phyloP scores from a whole-genome alignment of 2,797 vertebrate species.

The Lacerta bilineata region DNA sequence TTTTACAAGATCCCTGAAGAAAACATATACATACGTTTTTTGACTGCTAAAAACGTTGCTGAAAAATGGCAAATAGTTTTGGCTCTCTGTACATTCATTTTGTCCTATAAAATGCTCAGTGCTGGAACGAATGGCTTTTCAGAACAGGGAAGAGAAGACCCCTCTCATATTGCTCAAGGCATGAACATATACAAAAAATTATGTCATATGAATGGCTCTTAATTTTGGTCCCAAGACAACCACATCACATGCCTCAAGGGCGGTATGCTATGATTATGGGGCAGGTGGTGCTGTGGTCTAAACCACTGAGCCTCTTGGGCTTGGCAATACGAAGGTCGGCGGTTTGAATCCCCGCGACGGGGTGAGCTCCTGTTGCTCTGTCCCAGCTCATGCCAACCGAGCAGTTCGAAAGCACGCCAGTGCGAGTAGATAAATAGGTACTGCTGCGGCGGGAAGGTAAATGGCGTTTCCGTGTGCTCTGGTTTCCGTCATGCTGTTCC shows the following conservation, averaged over 20 bases:
- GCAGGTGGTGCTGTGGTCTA: too few relatives aligned
- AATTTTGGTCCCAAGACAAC: not conserved
- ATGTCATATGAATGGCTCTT: not conserved
- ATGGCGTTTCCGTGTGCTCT: too few relatives aligned
- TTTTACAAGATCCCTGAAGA: not conserved
- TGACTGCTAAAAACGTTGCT: not conserved
- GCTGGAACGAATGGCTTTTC: not conserved
- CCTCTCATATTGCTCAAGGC: not conserved
- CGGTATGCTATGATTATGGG: not conserved
- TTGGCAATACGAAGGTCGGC: too few relatives aligned
- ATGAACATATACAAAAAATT: not conserved
- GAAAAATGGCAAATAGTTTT: not conserved
- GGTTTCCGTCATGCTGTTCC: too few relatives aligned
- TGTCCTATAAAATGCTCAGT: not conserved
- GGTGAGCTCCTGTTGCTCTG: too few relatives aligned
- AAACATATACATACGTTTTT: not conserved
- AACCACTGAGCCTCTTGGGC: too few relatives aligned
- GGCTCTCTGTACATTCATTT: not conserved
- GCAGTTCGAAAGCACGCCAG: not conserved
- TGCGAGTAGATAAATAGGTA: not conserved
- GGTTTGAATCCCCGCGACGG: too few relatives aligned
- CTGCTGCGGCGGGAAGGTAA: not conserved
- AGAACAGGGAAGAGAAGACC: not conserved
- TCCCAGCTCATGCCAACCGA: not conserved
- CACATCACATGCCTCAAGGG: too few relatives aligned